Percentiles rank a stretch among this genome's conserved stretches.
Conservation (phyloP, 2,888 invertebrate genomes). For the Drosophila melanosoma region DNA sequence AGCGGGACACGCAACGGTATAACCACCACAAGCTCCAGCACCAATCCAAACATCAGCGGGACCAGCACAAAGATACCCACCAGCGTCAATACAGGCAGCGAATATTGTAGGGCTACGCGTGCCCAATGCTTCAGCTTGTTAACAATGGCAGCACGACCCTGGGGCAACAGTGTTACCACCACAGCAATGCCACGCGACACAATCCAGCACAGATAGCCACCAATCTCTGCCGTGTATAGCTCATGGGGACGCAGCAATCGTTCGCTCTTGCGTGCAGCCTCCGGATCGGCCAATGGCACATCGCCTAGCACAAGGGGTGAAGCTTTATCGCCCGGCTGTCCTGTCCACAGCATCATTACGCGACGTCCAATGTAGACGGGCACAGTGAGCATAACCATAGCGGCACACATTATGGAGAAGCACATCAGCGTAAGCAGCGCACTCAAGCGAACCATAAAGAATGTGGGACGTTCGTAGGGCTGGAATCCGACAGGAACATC, state of each 20-base stretch:
- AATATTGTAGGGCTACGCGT: slow-evolving; percentile 90
- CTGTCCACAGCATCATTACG: slow-evolving; percentile 92
- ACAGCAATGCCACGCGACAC: slow-evolving; percentile 93
- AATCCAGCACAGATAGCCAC: slow-evolving; percentile 98
- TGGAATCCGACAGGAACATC: slow-evolving; percentile 94
- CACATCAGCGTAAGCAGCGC: slow-evolving; percentile 92
- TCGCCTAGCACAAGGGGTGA: slow-evolving; percentile 8
- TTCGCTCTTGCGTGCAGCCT: slow-evolving; percentile 71
- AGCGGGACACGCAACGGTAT: slow-evolving; percentile 96
- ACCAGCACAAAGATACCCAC: slow-evolving; percentile 94
- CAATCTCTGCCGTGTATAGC: slow-evolving; percentile 96
- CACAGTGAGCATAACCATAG: slow-evolving; percentile 92
- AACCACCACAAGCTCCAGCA: slow-evolving; percentile 95
- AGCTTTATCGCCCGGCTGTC: slow-evolving; percentile 50
- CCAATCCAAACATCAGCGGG: slow-evolving; percentile 95
- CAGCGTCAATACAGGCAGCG: slow-evolving; percentile 89
- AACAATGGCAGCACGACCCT: slow-evolving; percentile 92
- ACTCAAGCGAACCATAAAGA: slow-evolving; percentile 90
- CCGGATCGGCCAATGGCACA: slow-evolving; percentile 43
- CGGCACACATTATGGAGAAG: slow-evolving; percentile 92
- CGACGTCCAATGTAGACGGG: slow-evolving; percentile 96
- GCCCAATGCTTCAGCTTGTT: slow-evolving; percentile 90
- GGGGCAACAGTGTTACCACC: slow-evolving; percentile 94
- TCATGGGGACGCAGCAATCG: slow-evolving; percentile 92
- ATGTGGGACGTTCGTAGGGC: slow-evolving; percentile 91